Conservation (phyloP, 2,113 vertebrate genomes). For the Butorides virescens region DNA sequence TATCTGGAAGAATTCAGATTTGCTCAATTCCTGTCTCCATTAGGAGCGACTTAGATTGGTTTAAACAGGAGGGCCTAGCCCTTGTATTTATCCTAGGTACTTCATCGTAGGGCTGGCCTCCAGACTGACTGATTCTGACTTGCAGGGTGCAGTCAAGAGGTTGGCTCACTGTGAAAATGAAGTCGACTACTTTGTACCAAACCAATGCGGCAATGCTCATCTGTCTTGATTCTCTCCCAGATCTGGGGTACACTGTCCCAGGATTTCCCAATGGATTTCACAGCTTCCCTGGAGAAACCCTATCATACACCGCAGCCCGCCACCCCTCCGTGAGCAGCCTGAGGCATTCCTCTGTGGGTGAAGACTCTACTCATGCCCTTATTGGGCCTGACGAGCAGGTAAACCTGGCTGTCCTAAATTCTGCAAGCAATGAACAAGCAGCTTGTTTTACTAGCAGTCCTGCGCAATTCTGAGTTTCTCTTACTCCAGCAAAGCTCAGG, state of each 20-base stretch:
- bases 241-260: slow-evolving; percentile 86
- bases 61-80: neutral
- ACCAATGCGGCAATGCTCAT: neutral
- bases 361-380: slow-evolving; percentile 89
- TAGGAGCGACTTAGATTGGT: neutral
- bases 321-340: slow-evolving; percentile 72
- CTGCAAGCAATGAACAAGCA: neutral
- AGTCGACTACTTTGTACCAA: neutral
- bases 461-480: neutral
- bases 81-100: neutral
- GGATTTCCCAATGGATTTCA: slow-evolving; percentile 94
- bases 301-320: slow-evolving; percentile 67
- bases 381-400: slow-evolving; percentile 95
- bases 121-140: neutral
- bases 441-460: neutral
- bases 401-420: neutral
- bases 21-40: neutral
- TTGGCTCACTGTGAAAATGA: neutral
- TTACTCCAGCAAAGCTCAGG: neutral
- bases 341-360: slow-evolving; percentile 85
- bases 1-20: neutral
- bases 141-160: neutral
- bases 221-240: slow-evolving; percentile 58
- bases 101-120: neutral
- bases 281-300: slow-evolving; percentile 85